Evolutionary conservation across 2,113 vertebrate species (phyloP), one percentile per base, ranked within the genome.

Genomic region (Bambusicola thoracicus): DNA sequence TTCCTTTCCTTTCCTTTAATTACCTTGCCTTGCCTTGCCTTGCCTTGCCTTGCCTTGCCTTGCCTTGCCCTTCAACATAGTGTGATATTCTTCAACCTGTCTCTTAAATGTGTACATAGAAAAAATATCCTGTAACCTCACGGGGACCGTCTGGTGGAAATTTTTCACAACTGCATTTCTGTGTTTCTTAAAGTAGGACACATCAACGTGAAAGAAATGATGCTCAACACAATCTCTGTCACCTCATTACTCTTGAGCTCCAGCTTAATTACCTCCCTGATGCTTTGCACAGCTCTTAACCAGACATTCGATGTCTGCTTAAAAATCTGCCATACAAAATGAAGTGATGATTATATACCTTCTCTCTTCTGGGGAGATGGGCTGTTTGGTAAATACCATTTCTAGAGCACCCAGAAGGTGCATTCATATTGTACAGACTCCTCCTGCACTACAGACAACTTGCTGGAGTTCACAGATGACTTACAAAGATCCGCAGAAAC

Each of bases 171-270:
- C 53, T 76, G 58, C 46, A 61, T 79, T 90, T 88, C 83, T 92
- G 61, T 90, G 51, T 87, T 94, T 90, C 80, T 93, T 53, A 89
- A 96, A 96, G 76, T 79, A 92, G 83, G 86, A 88, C 86, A 94
- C 62, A 93, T 32, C 0, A 0, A 84, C 0, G 18, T 79, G 83
- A 94, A 96, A 96, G 86, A 92, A 96, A 94, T 72, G 81, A 95
- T 93, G 89, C 83, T 93, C 94, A 92, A 12, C 66, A 58, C 61
- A 68, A 81, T 90, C 89, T 87, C 86, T 96, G 94, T 94, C 90
- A 92, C 94, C 74, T 95, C 93, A 95, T 94, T 92, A 96, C 58
- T 95, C 96, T 96, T 94, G 77, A 90, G 69, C 77, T 93, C 70
- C 66, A 90, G 65, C 62, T 90, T 95, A 96, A 95, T 94, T 95